Percentiles rank a stretch among this genome's conserved stretches.
phyloP scores from a whole-genome alignment of 2,797 vertebrate species.

The Melopsittacus undulatus region DNA sequence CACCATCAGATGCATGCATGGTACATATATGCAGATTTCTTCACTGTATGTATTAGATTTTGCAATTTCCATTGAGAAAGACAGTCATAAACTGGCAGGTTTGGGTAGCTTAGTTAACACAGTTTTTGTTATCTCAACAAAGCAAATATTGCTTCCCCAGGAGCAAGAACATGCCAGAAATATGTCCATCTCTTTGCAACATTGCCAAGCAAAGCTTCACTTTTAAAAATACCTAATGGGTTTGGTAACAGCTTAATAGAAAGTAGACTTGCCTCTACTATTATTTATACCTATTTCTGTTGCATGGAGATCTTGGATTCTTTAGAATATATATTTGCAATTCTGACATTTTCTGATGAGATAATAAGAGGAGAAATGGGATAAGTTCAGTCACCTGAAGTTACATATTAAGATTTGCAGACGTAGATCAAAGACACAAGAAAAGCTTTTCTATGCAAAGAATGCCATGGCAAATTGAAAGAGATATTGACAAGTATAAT shows the following conservation, averaged over 20 bases:
- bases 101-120: not conserved
- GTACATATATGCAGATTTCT: not conserved
- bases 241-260: not conserved
- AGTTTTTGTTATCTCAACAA: not conserved
- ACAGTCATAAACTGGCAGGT: not conserved
- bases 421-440: not conserved
- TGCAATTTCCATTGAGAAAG: not conserved
- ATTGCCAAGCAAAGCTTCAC: not conserved
- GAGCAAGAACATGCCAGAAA: not conserved
- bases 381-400: not conserved
- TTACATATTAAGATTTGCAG: not conserved
- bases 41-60: not conserved
- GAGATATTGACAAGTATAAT: not conserved
- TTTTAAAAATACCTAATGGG: not conserved
- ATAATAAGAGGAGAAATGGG: not conserved
- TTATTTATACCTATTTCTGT: not conserved
- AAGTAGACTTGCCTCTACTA: not conserved
- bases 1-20: not conserved
- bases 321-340: not conserved
- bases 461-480: constrained; percentile 15
- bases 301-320: not conserved
- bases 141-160: not conserved
- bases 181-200: not conserved
- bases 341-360: not conserved
- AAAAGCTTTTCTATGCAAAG: not conserved